These are phyloP conservation scores for Oriolus oriolus DNA, from an alignment of 2,113 vertebrate species.

Conservation along the genomic window DNA sequence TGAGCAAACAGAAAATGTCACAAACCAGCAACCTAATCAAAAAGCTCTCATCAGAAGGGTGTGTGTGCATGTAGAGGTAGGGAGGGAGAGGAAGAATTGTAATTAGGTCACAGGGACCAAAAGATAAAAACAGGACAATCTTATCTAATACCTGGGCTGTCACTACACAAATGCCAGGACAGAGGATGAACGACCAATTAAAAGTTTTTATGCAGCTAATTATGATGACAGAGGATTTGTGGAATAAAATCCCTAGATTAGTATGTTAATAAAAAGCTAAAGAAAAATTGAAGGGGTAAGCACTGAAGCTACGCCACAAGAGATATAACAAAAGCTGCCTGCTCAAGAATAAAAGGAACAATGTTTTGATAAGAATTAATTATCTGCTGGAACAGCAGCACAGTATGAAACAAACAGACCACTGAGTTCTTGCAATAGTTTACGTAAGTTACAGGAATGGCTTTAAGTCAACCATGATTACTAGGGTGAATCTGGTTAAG, in stretches of 20 bases:
- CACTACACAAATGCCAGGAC: not conserved
- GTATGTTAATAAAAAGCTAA: not conserved
- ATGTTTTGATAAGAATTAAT: not conserved
- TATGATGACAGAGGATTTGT: not conserved
- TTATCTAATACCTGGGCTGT: constrained; percentile 37
- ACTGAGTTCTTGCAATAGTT: constrained; percentile 17
- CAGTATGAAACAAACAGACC: not conserved
- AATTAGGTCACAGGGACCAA: constrained; percentile 42
- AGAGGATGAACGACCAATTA: not conserved
- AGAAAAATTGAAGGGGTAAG: not conserved
- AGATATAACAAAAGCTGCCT: not conserved
- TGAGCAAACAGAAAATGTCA: not conserved
- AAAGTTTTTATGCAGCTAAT: not conserved
- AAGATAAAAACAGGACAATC: constrained; percentile 33
- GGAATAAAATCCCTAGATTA: not conserved
- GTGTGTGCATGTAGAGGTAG: not conserved
- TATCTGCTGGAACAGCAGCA: not conserved
- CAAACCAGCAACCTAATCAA: not conserved
- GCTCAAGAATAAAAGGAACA: not conserved
- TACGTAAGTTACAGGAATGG: not conserved
- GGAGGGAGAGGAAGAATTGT: constrained; percentile 2
- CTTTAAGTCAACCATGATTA: constrained; percentile 34
- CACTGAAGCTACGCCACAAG: not conserved
- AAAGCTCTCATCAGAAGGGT: constrained; percentile 1
- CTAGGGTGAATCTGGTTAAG: constrained; percentile 35